A percentile compares a stretch with the other conserved stretches of the same genome.
phyloP scores from a whole-genome alignment of 2,797 vertebrate species.

The Diplodus sargus region DNA sequence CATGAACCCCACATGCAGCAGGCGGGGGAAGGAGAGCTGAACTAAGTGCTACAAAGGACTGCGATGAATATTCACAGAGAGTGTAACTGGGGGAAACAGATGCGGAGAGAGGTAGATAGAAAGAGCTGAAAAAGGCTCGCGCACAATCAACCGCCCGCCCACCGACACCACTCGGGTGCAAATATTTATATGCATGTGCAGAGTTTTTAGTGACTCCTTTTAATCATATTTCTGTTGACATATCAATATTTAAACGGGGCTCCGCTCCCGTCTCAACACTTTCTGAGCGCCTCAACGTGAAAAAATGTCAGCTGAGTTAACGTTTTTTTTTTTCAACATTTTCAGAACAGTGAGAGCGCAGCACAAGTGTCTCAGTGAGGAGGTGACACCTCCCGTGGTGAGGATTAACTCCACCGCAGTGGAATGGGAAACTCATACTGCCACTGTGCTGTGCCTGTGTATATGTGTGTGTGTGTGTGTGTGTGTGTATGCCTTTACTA shows the following conservation, averaged over 20 bases:
- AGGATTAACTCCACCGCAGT: conserved; percentile 43
- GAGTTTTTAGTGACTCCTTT: conserved; percentile 23
- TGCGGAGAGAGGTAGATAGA: conserved; percentile 22
- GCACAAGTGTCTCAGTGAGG: conserved; percentile 50
- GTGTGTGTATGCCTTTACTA: neutral
- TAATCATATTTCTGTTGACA: conserved; percentile 45
- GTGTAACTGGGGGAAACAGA: conserved; percentile 34
- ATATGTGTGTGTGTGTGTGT: neutral
- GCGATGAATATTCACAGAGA: conserved; percentile 57
- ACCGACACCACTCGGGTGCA: neutral
- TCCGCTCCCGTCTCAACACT: conserved; percentile 26
- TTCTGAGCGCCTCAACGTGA: conserved; percentile 1
- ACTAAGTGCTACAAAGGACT: conserved; percentile 56
- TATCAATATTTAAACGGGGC: conserved; percentile 52
- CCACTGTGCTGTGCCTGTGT: conserved; percentile 1
- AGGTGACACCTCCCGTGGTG: conserved; percentile 46
- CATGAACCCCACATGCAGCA: conserved; percentile 34
- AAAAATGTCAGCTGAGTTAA: conserved; percentile 36
- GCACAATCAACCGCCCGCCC: conserved; percentile 1
- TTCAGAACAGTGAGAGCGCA: conserved; percentile 39
- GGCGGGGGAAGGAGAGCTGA: conserved; percentile 32
- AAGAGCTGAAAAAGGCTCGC: conserved; percentile 17
- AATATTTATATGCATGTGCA: conserved; percentile 1
- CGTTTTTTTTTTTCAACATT: conserved; percentile 26
- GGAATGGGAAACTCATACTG: conserved; percentile 32